phyloP scores from a whole-genome alignment of 2,888 invertebrate genomes.

The Sepiola atlantica region DNA sequence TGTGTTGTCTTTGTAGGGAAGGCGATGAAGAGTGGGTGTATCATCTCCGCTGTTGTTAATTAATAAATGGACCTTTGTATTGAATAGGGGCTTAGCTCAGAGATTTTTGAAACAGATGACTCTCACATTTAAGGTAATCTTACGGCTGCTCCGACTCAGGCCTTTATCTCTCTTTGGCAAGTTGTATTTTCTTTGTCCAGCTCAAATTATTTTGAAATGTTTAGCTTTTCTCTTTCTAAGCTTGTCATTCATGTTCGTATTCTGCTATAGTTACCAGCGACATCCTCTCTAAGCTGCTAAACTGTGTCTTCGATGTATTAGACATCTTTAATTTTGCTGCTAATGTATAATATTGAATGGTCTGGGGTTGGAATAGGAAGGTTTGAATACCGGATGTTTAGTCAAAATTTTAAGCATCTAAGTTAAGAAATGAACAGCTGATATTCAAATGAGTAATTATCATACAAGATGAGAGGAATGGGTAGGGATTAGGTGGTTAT shows the following conservation, averaged over 20 bases:
- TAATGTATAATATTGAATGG: no score
- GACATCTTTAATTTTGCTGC: no score
- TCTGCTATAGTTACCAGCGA: neutral
- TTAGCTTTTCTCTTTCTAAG: neutral
- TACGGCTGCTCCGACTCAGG: no score
- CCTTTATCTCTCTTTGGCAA: neutral
- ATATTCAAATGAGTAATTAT: no score
- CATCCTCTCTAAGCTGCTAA: no score
- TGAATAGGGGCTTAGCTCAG: neutral
- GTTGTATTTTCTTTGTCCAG: neutral
- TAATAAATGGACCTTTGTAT: neutral
- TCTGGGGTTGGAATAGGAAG: no score
- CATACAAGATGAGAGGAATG: no score
- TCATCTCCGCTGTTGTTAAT: neutral
- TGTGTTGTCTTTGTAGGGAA: neutral
- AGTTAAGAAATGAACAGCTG: no score
- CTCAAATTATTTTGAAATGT: neutral
- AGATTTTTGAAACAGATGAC: neutral
- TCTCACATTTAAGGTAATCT: neutral
- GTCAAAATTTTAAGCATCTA: no score
- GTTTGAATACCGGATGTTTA: no score
- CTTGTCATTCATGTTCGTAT: neutral
- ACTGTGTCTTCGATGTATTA: no score
- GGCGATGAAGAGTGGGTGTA: neutral
- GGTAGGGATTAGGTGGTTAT: no score